phyloP scores from a whole-genome alignment of 2,113 vertebrate species.

The Marcusenius ussheri region DNA sequence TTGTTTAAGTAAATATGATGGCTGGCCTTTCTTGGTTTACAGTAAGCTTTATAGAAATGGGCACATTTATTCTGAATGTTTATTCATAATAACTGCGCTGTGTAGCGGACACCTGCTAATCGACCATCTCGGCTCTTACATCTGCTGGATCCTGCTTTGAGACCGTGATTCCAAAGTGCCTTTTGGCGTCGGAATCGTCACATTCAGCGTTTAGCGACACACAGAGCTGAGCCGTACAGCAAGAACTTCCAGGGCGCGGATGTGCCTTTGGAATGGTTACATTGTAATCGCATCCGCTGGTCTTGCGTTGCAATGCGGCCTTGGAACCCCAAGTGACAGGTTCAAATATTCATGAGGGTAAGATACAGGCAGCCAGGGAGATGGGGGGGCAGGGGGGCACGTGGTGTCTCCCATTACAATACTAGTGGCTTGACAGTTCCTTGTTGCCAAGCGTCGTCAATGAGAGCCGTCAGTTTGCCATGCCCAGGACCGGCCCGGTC shows the following conservation, averaged over 20 bases:
- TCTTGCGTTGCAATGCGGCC: not conserved
- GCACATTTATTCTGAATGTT: not conserved
- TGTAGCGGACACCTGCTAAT: not conserved
- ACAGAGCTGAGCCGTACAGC: not conserved
- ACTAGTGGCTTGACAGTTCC: not conserved
- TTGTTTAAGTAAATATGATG: not conserved
- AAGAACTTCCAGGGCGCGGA: not conserved
- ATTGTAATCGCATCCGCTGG: not conserved
- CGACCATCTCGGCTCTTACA: not conserved
- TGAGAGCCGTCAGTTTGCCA: not conserved
- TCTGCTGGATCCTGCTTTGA: not conserved
- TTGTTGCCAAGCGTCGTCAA: slow-evolving; percentile 11
- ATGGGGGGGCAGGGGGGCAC: not conserved
- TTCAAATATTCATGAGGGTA: slow-evolving; percentile 16
- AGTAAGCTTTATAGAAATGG: not conserved
- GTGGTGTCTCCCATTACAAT: not conserved
- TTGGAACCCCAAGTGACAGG: not conserved
- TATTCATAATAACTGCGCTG: not conserved
- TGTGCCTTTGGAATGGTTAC: not conserved
- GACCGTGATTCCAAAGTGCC: not conserved
- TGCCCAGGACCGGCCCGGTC: not conserved
- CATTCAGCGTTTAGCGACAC: not conserved
- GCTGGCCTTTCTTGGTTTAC: not conserved
- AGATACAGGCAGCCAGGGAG: not conserved
- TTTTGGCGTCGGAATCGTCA: not conserved